A percentile compares a stretch with the other conserved stretches of the same genome.
Conservation (phyloP, 30 jellyfish, hydroid and myxozoan genomes). For the Haliclystus octoradiatus region DNA sequence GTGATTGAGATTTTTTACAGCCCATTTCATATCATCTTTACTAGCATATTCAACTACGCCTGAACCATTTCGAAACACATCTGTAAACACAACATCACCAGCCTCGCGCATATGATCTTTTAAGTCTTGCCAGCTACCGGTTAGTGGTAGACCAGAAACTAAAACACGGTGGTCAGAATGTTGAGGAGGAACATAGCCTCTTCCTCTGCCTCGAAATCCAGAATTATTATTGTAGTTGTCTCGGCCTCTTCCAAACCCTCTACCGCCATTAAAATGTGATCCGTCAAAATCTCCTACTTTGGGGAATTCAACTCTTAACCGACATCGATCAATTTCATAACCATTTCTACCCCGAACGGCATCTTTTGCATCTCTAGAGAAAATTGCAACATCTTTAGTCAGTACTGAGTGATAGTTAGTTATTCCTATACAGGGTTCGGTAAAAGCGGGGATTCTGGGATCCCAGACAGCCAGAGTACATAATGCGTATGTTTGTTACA, state of each 20-base stretch:
- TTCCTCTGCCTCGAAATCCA: slow-evolving; percentile 56
- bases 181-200: slow-evolving; percentile 94
- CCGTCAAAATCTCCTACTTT: slow-evolving; percentile 35
- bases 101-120: slow-evolving; percentile 99
- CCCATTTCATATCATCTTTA: slow-evolving; percentile 94
- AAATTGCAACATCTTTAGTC: too few species aligned
- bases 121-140: slow-evolving; percentile 99
- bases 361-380: slow-evolving; percentile 92
- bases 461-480: too few species aligned
- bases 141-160: slow-evolving; percentile 86
- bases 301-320: slow-evolving; percentile 85
- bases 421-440: too few species aligned
- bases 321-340: slow-evolving; percentile 52
- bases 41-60: slow-evolving; percentile 88
- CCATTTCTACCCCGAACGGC: slow-evolving; percentile 97
- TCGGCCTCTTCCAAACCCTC: slow-evolving; percentile 48
- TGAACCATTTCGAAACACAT: slow-evolving; percentile 88
- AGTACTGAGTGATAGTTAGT: too few species aligned
- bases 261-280: slow-evolving; percentile 27
- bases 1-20: slow-evolving; percentile 73
- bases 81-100: slow-evolving; percentile 88
- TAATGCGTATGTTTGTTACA: too few species aligned
- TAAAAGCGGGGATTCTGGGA: too few species aligned
- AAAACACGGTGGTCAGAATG: slow-evolving; percentile 80
- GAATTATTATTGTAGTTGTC: slow-evolving; percentile 32